Evolutionary conservation across 2,888 invertebrate genomes (phyloP), one percentile per base, ranked within the genome.

Genomic region (Ecliptopera silaceata): DNA sequence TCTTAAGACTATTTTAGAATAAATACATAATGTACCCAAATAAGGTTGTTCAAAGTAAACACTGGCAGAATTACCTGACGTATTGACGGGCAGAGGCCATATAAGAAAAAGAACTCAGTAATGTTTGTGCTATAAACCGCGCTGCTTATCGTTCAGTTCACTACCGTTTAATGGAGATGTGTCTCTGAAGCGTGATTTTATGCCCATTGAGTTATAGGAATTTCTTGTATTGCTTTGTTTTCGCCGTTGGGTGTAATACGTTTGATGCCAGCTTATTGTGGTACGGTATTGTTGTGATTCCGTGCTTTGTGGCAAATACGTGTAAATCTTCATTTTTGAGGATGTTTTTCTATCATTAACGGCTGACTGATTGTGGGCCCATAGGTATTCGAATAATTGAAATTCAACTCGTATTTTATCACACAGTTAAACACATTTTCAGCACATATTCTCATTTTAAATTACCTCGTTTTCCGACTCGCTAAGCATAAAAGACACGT

Each of bases 211-310:
- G 44, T 58, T 49, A 45, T 20, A 36, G 38, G 45, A 46, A 55
- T 56, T 55, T 55, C 45, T 58, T 52, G 56, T 61, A 45, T 55
- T 49, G 50, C 57, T 48, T 56, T 60, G 56, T 60, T 60, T 60
- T 53, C 31, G 47, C 32, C 32, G 44, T 50, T 42, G 36, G 50
- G 11, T 38, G 12, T 44, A 44, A 51, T 29, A 45, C 51, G 31
- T 45, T 52, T 45, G 39, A 52, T 45, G 45, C 4, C 15, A 11
- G 52, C 44, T 44, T 52, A 45, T 52, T 52, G 39, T 22, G 0
- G 39, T 36, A 43, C 15, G 43, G 29, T 38, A 38, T 38, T 47
- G 38, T 36, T 15, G 36, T 38, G 36, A 48, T 48, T 29, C 26
- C 12, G 10, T 38, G 12, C 39, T 13, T 44, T 45, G 11, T 45